Evolutionary conservation across 2,797 vertebrate genomes (phyloP).

Genomic region (Parambassis ranga): DNA sequence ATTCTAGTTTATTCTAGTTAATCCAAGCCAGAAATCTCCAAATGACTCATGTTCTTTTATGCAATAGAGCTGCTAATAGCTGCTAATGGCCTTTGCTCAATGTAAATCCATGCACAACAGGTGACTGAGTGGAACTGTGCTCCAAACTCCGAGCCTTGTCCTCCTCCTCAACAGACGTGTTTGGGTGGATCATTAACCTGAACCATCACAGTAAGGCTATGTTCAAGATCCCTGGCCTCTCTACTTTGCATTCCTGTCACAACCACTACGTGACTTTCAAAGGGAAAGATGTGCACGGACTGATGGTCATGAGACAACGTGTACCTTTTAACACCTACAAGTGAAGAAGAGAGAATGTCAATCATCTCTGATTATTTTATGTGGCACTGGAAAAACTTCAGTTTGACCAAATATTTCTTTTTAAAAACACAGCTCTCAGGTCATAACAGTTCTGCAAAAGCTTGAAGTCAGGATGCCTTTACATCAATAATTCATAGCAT

Average conservation of each 20-base stretch:
- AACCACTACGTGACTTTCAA: conserved; percentile 73
- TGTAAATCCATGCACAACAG: neutral
- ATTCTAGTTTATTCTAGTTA: conserved; percentile 19
- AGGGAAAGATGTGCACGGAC: conserved; percentile 66
- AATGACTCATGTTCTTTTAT: conserved; percentile 7
- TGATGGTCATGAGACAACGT: conserved; percentile 45
- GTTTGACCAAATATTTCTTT: neutral
- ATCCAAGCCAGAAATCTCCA: neutral
- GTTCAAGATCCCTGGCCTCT: conserved; percentile 48
- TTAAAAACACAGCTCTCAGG: neutral
- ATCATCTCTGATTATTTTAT: conserved; percentile 8
- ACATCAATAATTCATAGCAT: conserved; percentile 73
- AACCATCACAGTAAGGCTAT: conserved; percentile 42
- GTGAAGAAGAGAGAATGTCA: conserved; percentile 50
- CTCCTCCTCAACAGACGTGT: conserved; percentile 23
- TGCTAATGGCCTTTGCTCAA: neutral
- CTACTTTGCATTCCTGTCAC: conserved; percentile 82
- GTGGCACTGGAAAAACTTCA: neutral
- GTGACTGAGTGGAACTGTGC: conserved; percentile 1
- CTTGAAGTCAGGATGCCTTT: neutral
- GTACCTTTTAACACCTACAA: conserved; percentile 47
- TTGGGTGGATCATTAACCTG: conserved; percentile 76
- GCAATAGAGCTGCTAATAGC: neutral
- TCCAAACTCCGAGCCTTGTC: conserved; percentile 6
- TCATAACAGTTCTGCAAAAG: neutral